These are phyloP conservation scores for Saturnia pavonia DNA, from an alignment of 2,888 invertebrate species.

Conservation along the genomic window DNA sequence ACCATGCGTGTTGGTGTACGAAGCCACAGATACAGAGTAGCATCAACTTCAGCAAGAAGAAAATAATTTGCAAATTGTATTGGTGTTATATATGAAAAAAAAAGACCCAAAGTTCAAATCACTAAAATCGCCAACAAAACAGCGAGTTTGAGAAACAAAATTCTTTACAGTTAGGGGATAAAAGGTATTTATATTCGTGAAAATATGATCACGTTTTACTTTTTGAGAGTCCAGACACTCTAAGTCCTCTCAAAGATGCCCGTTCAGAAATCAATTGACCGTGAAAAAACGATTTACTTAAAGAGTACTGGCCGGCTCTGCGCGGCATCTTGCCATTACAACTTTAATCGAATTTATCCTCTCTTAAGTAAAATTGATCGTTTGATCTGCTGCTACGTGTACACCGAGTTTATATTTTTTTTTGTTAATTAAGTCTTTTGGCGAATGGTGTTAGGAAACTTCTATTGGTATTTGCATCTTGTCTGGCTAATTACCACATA, in stretches of 20 bases:
- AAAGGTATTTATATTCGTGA: neutral
- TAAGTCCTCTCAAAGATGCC: neutral
- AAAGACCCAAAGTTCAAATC: too few relatives aligned
- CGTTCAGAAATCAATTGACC: neutral
- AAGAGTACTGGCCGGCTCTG: neutral
- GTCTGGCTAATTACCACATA: neutral
- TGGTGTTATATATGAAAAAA: neutral
- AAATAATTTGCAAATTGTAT: neutral
- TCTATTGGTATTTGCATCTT: neutral
- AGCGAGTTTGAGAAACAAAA: neutral
- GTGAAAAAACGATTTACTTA: constrained; percentile 1
- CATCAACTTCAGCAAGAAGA: neutral
- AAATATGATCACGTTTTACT: neutral
- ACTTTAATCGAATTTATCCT: neutral
- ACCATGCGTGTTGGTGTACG: neutral
- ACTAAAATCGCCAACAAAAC: too few relatives aligned
- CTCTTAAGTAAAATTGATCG: neutral
- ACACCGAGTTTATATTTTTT: neutral
- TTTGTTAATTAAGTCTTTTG: neutral
- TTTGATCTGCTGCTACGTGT: neutral
- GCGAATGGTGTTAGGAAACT: neutral
- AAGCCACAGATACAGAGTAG: neutral
- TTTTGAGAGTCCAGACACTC: neutral
- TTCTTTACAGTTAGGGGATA: neutral
- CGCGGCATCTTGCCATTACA: neutral